These are phyloP conservation scores for Ceratoteleas bidentatus DNA, from an alignment of 1,140 invertebrate genomes.

Conservation along the genomic window DNA sequence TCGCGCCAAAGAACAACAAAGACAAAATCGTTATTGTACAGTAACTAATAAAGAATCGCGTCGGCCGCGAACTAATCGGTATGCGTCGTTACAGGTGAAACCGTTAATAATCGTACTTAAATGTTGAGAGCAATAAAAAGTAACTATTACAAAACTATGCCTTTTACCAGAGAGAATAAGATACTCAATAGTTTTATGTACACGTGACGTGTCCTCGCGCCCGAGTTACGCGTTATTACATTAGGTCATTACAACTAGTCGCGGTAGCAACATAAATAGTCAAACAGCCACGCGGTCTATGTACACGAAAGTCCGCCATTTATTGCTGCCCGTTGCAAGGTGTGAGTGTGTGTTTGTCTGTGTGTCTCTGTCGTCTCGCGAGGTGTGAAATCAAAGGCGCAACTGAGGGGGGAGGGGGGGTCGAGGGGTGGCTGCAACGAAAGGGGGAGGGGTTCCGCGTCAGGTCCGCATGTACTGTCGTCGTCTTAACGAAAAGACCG, in stretches of 20 bases:
- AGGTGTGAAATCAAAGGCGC: too few species aligned
- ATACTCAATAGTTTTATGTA: conserved; percentile 75
- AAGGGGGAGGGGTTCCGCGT: too few species aligned
- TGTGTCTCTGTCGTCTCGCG: conserved; percentile 59
- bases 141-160: conserved; percentile 77
- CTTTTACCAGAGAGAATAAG: conserved; percentile 75
- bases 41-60: conserved; percentile 68
- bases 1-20: conserved; percentile 77
- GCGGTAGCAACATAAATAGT: conserved; percentile 78
- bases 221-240: conserved; percentile 37
- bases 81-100: conserved; percentile 40
- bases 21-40: conserved; percentile 63
- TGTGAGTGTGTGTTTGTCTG: too few species aligned
- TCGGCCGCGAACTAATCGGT: too few species aligned
- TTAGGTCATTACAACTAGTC: conserved; percentile 73
- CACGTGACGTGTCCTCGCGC: conserved; percentile 68
- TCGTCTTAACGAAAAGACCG: conserved; percentile 59
- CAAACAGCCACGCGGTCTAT: conserved; percentile 74
- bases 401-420: too few species aligned
- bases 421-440: too few species aligned
- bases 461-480: conserved; percentile 55
- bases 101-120: conserved; percentile 67
- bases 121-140: conserved; percentile 76
- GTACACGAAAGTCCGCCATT: conserved; percentile 71
- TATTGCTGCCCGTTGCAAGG: conserved; percentile 54